A percentile compares a stretch with the other conserved stretches of the same genome.
Conservation (phyloP, 2,797 vertebrate species). For the Hypotaenidia okinawae region DNA sequence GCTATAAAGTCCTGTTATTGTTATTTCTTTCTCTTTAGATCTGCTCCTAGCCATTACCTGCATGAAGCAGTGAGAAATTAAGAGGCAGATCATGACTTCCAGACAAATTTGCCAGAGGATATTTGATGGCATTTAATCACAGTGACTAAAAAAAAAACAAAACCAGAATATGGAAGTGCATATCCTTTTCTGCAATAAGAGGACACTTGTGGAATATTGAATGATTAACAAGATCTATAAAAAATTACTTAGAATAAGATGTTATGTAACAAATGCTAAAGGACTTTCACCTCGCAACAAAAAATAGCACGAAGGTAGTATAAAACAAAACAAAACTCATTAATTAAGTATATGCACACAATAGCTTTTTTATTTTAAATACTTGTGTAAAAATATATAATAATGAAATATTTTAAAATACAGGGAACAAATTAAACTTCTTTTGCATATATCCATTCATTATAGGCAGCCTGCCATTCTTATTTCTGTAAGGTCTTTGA, state of each 20-base stretch:
- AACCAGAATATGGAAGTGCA: background rate
- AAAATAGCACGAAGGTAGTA: background rate
- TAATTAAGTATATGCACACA: background rate
- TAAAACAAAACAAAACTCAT: background rate
- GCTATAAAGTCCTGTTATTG: too few relatives aligned
- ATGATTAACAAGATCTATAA: background rate
- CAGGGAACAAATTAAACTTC: background rate
- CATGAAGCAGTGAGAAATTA: background rate
- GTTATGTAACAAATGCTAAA: background rate
- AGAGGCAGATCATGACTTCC: background rate
- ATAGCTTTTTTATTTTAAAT: background rate
- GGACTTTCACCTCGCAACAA: background rate
- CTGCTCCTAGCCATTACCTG: background rate
- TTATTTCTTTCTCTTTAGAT: background rate
- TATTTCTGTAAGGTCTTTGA: background rate
- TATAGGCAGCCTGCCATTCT: background rate
- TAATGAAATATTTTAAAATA: background rate
- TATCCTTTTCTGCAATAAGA: background rate
- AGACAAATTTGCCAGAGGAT: background rate
- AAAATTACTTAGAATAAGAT: background rate
- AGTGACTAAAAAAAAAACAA: too few relatives aligned
- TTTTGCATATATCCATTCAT: background rate
- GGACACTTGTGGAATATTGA: background rate
- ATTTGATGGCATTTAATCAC: background rate
- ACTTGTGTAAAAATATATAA: background rate